Evolutionary conservation across 1,140 invertebrate species (phyloP), one percentile per base, ranked within the genome.

Genomic region (Drosophila sturtevanti): DNA sequence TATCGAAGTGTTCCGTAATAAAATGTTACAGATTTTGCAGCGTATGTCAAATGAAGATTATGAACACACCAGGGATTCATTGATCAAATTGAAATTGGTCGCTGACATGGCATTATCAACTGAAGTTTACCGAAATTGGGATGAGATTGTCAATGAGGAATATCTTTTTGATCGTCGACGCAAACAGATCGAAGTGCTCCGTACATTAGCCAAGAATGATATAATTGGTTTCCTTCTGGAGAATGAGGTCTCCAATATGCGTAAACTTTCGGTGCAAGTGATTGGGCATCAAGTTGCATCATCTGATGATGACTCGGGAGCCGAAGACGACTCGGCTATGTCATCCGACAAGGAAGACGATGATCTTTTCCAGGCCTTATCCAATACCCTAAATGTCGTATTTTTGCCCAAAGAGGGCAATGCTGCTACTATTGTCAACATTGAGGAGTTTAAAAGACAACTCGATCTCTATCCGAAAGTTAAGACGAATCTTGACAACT

Each of bases 51-150:
- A 94, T 16, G 92, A 94, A 14, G 94, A 96, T 10, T 95, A 97
- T 56, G 85, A 94, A 11, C 92, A 93, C 52, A 92, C 93, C 0
- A 94, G 95, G 60, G 92, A 94, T 14, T 93, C 96, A 16, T 92
- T 97, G 16, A 95, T 95, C 18, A 96, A 95, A 86, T 89, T 95
- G 6, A 97, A 97, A 81, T 92, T 94, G 66, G 94, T 94, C 48
- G 94, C 93, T 2, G 96, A 97, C 89, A 93, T 95, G 63, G 94
- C 96, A 51, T 91, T 97, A 2, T 93, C 94, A 61, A 95, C 97
- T 65, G 97, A 98, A 92, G 94, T 96, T 4, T 73, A 81, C 9
- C 93, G 95, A 74, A 95, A 97, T 79, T 96, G 95, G 95, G 79
- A 85, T 0, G 96, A 97, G 91, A 96, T 97, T 12, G 89, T 92